A percentile compares a stretch with the other conserved stretches of the same genome.
These are phyloP conservation scores for Ptilodon capucinus DNA, from an alignment of 2,888 invertebrate genomes.

Conservation along the genomic window DNA sequence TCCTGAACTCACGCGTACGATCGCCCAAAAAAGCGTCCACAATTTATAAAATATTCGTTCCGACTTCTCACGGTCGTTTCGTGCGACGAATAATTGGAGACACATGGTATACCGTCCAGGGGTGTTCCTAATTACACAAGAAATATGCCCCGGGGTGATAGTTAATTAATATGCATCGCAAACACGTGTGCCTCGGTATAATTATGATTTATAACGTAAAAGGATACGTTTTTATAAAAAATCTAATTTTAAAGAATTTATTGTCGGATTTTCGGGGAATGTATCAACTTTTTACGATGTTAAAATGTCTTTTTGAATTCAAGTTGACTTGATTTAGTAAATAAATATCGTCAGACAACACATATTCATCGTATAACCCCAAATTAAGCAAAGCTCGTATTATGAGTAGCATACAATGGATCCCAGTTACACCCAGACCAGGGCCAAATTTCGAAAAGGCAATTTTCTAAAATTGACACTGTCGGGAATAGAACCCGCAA, in stretches of 20 bases:
- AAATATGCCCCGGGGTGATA: constrained; percentile 58
- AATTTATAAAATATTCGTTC: constrained; percentile 20
- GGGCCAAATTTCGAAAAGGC: too few relatives aligned
- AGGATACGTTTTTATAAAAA: constrained; percentile 20
- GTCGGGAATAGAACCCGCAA: too few relatives aligned
- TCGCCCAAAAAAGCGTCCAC: constrained; percentile 14
- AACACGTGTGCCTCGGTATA: constrained; percentile 51
- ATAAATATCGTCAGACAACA: too few relatives aligned
- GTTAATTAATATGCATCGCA: constrained; percentile 56
- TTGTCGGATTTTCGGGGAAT: constrained; percentile 15
- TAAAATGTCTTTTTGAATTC: background rate
- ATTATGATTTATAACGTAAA: constrained; percentile 55
- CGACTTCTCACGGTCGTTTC: constrained; percentile 56
- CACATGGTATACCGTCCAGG: constrained; percentile 48
- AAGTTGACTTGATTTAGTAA: background rate
- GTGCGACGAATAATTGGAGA: constrained; percentile 58
- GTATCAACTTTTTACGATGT: constrained; percentile 2
- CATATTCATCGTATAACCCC: too few relatives aligned
- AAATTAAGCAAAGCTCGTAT: too few relatives aligned
- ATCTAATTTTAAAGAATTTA: constrained; percentile 30
- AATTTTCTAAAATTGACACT: too few relatives aligned
- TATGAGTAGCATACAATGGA: too few relatives aligned
- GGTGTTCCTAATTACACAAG: constrained; percentile 58
- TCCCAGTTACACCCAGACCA: too few relatives aligned
- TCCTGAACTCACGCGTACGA: constrained; percentile 1